These are phyloP conservation scores for Orchestes rusci DNA, from an alignment of 2,888 invertebrate genomes.

Conservation along the genomic window DNA sequence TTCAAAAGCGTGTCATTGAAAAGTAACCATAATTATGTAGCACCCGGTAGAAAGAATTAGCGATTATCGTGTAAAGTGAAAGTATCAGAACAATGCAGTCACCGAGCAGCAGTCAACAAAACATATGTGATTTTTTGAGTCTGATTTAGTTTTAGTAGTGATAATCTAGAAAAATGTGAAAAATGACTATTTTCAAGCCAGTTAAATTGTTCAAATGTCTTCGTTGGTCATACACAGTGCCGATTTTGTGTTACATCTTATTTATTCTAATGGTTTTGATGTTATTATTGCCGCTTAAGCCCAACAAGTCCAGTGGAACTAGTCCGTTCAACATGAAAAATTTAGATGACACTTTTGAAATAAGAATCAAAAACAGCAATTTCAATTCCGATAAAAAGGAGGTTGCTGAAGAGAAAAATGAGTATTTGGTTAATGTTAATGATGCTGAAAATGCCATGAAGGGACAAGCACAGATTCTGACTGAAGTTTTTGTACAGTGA, in stretches of 20 bases:
- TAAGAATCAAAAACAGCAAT: constrained; percentile 45
- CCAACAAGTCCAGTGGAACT: constrained; percentile 20
- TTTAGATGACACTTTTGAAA: constrained; percentile 39
- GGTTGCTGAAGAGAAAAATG: constrained; percentile 46
- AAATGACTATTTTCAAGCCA: too few species aligned
- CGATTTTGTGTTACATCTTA: constrained; percentile 49
- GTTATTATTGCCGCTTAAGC: constrained; percentile 45
- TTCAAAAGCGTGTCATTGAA: too few species aligned
- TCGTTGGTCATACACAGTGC: constrained; percentile 51
- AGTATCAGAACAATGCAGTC: too few species aligned
- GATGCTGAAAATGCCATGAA: constrained; percentile 38
- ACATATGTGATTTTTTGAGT: too few species aligned
- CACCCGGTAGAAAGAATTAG: too few species aligned
- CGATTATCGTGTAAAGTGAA: too few species aligned
- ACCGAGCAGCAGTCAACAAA: too few species aligned
- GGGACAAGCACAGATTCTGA: constrained; percentile 38
- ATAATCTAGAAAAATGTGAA: too few species aligned
- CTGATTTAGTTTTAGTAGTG: too few species aligned
- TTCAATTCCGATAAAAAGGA: constrained; percentile 46
- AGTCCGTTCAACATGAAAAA: constrained; percentile 30
- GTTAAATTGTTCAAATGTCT: too few species aligned
- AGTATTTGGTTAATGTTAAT: constrained; percentile 44
- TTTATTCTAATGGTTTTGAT: constrained; percentile 50
- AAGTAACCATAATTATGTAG: too few species aligned
- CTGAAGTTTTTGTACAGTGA: constrained; percentile 43